A percentile compares a stretch with the other conserved stretches of the same genome.
Conservation (phyloP, 1,140 invertebrate species). For the Propsilocerus akamusi region DNA sequence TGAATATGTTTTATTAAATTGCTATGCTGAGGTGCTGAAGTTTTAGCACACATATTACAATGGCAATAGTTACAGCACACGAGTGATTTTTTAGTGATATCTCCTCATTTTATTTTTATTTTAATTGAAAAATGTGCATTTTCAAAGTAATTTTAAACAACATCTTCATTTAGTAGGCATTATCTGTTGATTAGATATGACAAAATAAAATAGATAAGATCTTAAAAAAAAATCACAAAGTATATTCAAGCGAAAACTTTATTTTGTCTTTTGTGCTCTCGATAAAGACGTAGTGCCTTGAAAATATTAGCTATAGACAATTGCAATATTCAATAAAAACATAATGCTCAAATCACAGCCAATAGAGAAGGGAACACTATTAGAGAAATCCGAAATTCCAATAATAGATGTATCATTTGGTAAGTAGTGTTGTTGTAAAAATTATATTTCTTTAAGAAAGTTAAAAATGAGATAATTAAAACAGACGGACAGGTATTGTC, state of each 20-base stretch:
- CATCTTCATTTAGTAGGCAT: neutral
- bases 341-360: too few relatives aligned
- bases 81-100: too few relatives aligned
- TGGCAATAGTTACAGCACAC: too few relatives aligned
- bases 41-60: too few relatives aligned
- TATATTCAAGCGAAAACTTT: too few relatives aligned
- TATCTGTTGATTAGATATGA: neutral
- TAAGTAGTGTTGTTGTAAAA: too few relatives aligned
- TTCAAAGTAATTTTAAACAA: neutral
- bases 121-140: neutral
- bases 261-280: neutral
- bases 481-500: too few relatives aligned
- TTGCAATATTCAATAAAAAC: too few relatives aligned
- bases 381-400: neutral
- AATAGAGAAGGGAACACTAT: neutral
- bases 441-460: too few relatives aligned
- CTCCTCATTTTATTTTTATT: neutral
- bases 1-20: too few relatives aligned
- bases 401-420: constrained; percentile 1
- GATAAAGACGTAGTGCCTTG: neutral
- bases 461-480: too few relatives aligned
- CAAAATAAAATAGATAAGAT: neutral
- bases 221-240: neutral
- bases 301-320: neutral
- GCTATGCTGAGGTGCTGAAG: too few relatives aligned